These are phyloP conservation scores for Danaus chrysippus DNA, from an alignment of 2,888 invertebrate genomes.

Conservation along the genomic window DNA sequence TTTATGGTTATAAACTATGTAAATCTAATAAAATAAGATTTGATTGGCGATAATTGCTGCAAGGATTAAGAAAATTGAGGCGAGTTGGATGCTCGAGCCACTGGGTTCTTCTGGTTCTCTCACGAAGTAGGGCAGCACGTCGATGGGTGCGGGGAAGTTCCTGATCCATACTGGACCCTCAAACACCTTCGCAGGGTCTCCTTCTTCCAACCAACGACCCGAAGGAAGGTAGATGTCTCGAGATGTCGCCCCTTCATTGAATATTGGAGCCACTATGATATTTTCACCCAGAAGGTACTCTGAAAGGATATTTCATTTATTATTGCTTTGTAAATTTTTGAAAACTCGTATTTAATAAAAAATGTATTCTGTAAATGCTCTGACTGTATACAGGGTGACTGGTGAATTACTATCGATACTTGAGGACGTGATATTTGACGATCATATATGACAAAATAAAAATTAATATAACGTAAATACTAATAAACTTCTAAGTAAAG, in stretches of 20 bases:
- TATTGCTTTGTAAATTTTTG: too few species aligned
- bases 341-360: too few species aligned
- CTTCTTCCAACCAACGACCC: conserved; percentile 86
- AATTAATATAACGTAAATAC: too few species aligned
- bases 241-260: conserved; percentile 78
- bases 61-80: conserved; percentile 41
- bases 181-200: conserved; percentile 57
- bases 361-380: too few species aligned
- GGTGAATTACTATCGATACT: too few species aligned
- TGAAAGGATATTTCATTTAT: conserved; percentile 49
- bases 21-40: too few species aligned
- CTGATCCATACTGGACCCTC: conserved; percentile 81
- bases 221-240: conserved; percentile 87
- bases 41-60: conserved; percentile 27
- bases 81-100: conserved; percentile 34
- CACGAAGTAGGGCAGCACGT: conserved; percentile 84
- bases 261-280: conserved; percentile 88
- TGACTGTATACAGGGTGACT: too few species aligned
- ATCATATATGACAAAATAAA: too few species aligned
- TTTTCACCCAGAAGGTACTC: conserved; percentile 89
- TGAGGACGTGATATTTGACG: too few species aligned
- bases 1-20: too few species aligned
- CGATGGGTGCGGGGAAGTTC: conserved; percentile 82
- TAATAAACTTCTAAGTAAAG: too few species aligned
- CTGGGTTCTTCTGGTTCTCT: conserved; percentile 34